These are phyloP conservation scores for Lasaia peninsularis DNA, from an alignment of 1,140 invertebrate species.

Conservation along the genomic window DNA sequence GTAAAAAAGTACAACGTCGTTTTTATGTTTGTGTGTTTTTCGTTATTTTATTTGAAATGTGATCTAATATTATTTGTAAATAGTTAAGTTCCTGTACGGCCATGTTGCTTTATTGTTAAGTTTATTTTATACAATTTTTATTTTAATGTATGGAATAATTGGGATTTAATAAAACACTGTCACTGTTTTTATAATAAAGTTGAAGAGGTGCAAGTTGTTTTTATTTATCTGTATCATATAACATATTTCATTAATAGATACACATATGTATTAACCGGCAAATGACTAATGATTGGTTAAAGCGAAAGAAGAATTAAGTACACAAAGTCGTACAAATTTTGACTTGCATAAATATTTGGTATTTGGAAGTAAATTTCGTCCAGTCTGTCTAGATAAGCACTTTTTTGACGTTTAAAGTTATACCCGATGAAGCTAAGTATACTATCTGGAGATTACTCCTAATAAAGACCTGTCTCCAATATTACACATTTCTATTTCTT, in stretches of 20 bases:
- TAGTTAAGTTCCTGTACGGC: constrained; percentile 48
- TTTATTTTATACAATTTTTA: constrained; percentile 38
- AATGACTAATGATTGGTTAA: too few species aligned
- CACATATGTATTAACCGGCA: neutral
- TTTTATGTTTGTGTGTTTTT: constrained; percentile 34
- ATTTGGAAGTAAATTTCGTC: too few species aligned
- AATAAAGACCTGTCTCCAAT: too few species aligned
- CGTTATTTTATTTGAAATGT: constrained; percentile 35
- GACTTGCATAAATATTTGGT: too few species aligned
- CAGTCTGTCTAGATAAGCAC: too few species aligned
- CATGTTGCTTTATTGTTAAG: constrained; percentile 52
- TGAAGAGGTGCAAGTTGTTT: constrained; percentile 14
- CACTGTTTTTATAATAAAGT: constrained; percentile 33
- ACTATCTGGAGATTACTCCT: too few species aligned
- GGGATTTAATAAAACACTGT: constrained; percentile 23
- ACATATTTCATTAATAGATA: neutral
- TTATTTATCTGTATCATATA: neutral
- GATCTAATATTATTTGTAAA: constrained; percentile 42
- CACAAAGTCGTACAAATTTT: too few species aligned
- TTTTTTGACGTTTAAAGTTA: too few species aligned
- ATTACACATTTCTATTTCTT: too few species aligned
- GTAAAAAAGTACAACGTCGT: constrained; percentile 34
- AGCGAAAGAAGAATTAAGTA: too few species aligned
- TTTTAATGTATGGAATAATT: constrained; percentile 26
- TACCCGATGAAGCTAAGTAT: too few species aligned